phyloP scores from a whole-genome alignment of 2,888 invertebrate genomes.

The Idaea aversata region DNA sequence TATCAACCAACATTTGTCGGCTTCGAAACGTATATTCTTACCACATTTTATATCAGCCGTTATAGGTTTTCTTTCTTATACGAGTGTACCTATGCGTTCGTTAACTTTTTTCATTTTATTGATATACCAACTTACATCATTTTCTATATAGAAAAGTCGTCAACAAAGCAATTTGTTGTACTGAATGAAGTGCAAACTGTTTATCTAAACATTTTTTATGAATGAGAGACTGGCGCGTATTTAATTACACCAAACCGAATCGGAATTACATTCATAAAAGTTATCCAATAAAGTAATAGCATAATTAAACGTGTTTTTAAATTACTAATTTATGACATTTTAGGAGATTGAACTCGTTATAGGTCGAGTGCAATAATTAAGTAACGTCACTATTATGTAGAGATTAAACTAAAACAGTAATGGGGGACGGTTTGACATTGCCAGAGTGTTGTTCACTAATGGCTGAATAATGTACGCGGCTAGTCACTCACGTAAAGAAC shows the following conservation, averaged over 20 bases:
- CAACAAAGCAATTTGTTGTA: not conserved
- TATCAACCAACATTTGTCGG: conserved; percentile 34
- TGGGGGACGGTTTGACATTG: conserved; percentile 39
- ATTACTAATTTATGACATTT: conserved; percentile 8
- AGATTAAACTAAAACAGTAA: conserved; percentile 33
- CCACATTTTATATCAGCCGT: not conserved
- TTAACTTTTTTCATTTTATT: not conserved
- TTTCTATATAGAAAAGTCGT: not conserved
- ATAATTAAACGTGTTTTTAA: conserved; percentile 21
- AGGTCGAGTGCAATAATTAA: conserved; percentile 21
- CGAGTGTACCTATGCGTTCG: not conserved
- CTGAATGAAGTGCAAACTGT: not conserved
- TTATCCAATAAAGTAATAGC: conserved; percentile 10
- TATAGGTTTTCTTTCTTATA: not conserved
- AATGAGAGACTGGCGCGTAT: not conserved
- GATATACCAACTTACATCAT: not conserved
- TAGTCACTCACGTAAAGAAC: conserved; percentile 58
- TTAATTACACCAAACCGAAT: conserved; percentile 22
- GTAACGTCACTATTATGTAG: conserved; percentile 9
- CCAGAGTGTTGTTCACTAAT: conserved; percentile 50
- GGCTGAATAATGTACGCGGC: conserved; percentile 57
- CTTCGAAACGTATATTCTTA: not conserved
- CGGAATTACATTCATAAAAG: conserved; percentile 21
- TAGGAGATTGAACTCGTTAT: conserved; percentile 9
- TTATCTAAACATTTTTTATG: not conserved